Conservation (phyloP, 2,113 vertebrate genomes). For the Galeopterus variegatus region DNA sequence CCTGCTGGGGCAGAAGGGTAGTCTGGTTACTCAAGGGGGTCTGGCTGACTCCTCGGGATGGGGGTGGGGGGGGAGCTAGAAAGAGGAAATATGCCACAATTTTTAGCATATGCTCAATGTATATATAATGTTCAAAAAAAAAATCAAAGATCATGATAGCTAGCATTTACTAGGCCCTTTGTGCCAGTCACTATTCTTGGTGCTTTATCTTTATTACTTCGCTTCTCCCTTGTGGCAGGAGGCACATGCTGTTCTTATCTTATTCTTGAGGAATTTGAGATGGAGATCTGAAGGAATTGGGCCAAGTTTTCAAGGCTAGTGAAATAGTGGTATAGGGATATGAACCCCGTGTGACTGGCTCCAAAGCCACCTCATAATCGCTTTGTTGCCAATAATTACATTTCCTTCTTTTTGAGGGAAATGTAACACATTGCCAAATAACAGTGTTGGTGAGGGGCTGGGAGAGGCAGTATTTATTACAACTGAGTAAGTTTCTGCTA, state of each 20-base stretch:
- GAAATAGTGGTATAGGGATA: not conserved
- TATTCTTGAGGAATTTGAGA: conserved; percentile 50
- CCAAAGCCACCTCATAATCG: not conserved
- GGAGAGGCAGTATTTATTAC: not conserved
- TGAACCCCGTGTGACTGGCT: not conserved
- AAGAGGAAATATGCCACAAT: not conserved
- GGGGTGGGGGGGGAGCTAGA: not conserved
- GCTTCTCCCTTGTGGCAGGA: not conserved
- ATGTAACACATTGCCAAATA: not conserved
- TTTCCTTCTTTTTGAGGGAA: too few species aligned
- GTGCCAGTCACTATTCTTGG: not conserved
- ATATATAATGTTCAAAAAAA: not conserved
- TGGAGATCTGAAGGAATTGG: not conserved
- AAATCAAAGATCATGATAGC: not conserved
- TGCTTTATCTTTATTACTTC: not conserved
- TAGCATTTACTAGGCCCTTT: not conserved
- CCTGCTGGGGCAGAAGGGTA: not conserved
- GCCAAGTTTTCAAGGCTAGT: not conserved
- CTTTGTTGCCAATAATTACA: fast-evolving
- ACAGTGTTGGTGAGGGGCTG: not conserved
- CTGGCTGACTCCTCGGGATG: not conserved
- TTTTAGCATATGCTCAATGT: not conserved
- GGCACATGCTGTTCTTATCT: not conserved
- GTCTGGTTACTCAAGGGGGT: not conserved
- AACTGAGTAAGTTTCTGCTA: not conserved